phyloP scores from a whole-genome alignment of 1,140 invertebrate genomes.

The Pteromalus puparum region DNA sequence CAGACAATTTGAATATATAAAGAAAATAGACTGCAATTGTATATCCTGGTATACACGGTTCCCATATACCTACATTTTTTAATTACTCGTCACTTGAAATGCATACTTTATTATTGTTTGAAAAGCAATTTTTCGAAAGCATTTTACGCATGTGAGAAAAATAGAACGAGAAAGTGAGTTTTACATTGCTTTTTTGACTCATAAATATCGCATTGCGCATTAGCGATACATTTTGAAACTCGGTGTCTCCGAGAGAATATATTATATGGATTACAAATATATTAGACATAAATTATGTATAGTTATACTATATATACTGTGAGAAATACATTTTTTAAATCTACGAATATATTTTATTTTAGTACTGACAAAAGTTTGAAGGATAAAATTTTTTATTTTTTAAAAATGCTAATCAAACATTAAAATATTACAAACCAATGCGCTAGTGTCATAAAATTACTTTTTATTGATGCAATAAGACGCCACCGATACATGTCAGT shows the following conservation, averaged over 20 bases:
- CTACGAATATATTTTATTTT: conserved; percentile 28
- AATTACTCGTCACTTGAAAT: neutral
- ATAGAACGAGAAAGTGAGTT: neutral
- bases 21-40: conserved; percentile 30
- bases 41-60: neutral
- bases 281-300: conserved; percentile 46
- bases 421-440: neutral
- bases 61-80: conserved; percentile 14
- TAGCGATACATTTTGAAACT: conserved; percentile 19
- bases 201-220: conserved; percentile 24
- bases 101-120: too few relatives aligned
- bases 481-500: neutral
- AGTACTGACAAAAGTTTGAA: conserved; percentile 28
- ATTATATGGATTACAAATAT: conserved; percentile 25
- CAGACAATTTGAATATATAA: conserved; percentile 8
- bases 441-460: neutral
- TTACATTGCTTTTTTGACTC: conserved; percentile 36
- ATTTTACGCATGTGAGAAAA: conserved; percentile 30
- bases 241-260: conserved; percentile 7
- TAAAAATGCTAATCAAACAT: neutral
- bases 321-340: conserved; percentile 48
- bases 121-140: conserved; percentile 17
- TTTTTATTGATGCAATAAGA: neutral
- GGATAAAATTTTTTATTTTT: neutral
- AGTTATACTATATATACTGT: conserved; percentile 36